phyloP scores from a whole-genome alignment of 2,797 vertebrate genomes.

The Hapalemur alaotrensis region DNA sequence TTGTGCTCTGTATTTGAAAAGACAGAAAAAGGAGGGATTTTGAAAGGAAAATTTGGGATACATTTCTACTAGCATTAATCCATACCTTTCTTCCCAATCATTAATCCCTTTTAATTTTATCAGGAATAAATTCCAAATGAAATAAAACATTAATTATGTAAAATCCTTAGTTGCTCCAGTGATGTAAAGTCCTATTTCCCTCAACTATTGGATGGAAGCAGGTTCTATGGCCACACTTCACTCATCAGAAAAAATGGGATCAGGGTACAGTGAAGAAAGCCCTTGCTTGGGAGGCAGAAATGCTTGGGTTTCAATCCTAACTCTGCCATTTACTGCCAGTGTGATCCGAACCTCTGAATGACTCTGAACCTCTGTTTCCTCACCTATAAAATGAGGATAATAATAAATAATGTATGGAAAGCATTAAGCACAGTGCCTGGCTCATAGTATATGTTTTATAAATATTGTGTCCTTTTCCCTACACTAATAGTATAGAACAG shows the following conservation, averaged over 20 bases:
- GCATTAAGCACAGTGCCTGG: not conserved
- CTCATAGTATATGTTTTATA: not conserved
- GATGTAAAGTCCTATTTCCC: slow-evolving; percentile 37
- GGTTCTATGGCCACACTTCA: not conserved
- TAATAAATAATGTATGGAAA: slow-evolving; percentile 24
- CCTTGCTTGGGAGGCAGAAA: slow-evolving; percentile 1
- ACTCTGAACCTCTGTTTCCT: not conserved
- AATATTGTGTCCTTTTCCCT: slow-evolving; percentile 1
- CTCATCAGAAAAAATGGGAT: slow-evolving; percentile 14
- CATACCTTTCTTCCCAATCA: not conserved
- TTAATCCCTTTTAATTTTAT: slow-evolving; percentile 50
- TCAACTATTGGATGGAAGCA: not conserved
- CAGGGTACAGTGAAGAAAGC: not conserved
- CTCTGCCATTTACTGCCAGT: not conserved
- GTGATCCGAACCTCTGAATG: not conserved
- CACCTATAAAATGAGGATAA: not conserved
- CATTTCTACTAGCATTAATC: slow-evolving; percentile 10
- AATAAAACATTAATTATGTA: slow-evolving; percentile 29
- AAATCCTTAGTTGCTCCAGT: slow-evolving; percentile 33
- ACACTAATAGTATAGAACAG: not conserved
- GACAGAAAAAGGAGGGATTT: slow-evolving; percentile 37
- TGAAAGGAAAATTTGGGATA: slow-evolving; percentile 20
- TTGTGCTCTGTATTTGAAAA: slow-evolving; percentile 51
- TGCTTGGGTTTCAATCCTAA: not conserved
- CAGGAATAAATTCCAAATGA: slow-evolving; percentile 20